phyloP scores from a whole-genome alignment of 2,888 invertebrate species.

The Alviniconcha strummeri region DNA sequence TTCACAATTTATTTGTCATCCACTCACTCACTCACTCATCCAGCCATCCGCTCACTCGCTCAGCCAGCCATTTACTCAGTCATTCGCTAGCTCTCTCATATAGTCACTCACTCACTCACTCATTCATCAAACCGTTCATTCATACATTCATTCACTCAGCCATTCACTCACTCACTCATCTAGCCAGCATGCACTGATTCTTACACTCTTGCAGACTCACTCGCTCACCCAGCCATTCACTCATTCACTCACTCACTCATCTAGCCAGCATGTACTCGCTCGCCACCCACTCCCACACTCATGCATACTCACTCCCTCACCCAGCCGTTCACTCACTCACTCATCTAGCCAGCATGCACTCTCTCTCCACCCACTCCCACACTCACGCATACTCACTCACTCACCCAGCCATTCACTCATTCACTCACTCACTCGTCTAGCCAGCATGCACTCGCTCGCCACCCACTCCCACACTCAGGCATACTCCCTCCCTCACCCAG shows the following conservation, averaged over 20 bases:
- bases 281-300: not conserved
- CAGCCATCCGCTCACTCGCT: no score
- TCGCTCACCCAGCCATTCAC: no score
- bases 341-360: not conserved
- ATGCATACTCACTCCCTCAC: not conserved
- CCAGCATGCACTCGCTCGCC: not conserved
- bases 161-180: not conserved
- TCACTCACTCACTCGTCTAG: not conserved
- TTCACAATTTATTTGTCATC: no score
- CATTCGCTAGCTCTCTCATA: no score
- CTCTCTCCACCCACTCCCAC: not conserved
- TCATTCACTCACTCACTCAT: no score
- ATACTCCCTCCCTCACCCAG: not conserved
- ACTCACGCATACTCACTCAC: not conserved
- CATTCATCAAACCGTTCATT: not conserved
- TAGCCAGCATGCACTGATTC: not conserved
- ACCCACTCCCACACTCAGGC: not conserved
- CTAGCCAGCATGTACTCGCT: not conserved
- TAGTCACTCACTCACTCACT: not conserved
- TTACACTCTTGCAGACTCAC: not conserved
- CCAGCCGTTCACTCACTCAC: not conserved
- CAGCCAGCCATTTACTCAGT: no score
- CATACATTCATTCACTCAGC: not conserved
- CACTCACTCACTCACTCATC: no score
- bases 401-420: not conserved